Percentiles rank a stretch among this genome's conserved stretches.
phyloP scores from a whole-genome alignment of 1,140 invertebrate species.

The Conus betulinus region DNA sequence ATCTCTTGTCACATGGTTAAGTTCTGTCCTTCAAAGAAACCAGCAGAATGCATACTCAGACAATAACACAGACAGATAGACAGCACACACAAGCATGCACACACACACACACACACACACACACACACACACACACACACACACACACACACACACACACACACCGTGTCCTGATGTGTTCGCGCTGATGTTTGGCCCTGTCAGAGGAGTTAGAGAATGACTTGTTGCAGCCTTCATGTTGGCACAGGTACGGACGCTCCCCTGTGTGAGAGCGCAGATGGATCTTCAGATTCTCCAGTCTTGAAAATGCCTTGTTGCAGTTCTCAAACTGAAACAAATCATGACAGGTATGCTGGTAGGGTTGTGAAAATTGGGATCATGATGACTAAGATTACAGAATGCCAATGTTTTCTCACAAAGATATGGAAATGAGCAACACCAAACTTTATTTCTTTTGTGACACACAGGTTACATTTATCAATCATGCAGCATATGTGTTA shows the following conservation, averaged over 20 bases:
- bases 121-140: constrained; percentile 11
- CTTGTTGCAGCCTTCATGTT: constrained; percentile 90
- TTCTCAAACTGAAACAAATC: constrained; percentile 84
- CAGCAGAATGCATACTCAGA: too few relatives aligned
- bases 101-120: not conserved
- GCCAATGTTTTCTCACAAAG: too few relatives aligned
- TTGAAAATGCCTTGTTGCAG: constrained; percentile 93
- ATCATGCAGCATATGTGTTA: too few relatives aligned
- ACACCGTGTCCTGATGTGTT: constrained; percentile 95
- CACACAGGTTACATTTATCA: too few relatives aligned
- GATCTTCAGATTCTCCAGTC: constrained; percentile 96
- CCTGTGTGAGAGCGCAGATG: constrained; percentile 95
- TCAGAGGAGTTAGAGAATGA: constrained; percentile 98
- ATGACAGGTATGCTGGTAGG: not conserved
- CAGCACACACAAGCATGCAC: too few relatives aligned
- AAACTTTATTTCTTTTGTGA: too few relatives aligned
- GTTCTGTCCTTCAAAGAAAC: too few relatives aligned
- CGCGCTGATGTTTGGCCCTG: constrained; percentile 96
- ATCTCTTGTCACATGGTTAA: too few relatives aligned
- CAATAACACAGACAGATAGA: too few relatives aligned
- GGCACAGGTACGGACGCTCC: constrained; percentile 79
- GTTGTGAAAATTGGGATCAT: not conserved
- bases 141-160: constrained; percentile 11
- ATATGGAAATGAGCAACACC: too few relatives aligned
- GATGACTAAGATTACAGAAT: too few relatives aligned